Percentiles rank a stretch among this genome's conserved stretches.
These are phyloP conservation scores for Taurulus bubalis DNA, from an alignment of 2,113 vertebrate genomes.

Conservation along the genomic window DNA sequence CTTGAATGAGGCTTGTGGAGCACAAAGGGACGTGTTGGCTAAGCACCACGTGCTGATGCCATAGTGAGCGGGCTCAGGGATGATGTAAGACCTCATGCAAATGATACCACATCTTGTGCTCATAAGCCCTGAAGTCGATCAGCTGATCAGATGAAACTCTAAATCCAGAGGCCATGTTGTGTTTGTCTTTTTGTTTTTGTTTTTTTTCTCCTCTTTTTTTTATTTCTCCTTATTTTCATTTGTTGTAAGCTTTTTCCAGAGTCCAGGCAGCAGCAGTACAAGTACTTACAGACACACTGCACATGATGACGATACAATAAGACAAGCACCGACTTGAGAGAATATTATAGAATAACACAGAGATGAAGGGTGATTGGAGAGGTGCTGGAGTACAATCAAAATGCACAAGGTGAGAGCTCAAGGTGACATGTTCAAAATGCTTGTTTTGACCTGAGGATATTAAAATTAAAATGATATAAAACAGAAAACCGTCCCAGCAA, in stretches of 20 bases:
- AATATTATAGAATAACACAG: neutral
- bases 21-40: constrained; percentile 75
- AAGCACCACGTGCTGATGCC: constrained; percentile 76
- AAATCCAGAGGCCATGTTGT: constrained; percentile 11
- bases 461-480: neutral
- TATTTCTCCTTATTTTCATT: neutral
- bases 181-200: neutral
- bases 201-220: neutral
- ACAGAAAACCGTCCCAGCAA: neutral
- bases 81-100: constrained; percentile 78
- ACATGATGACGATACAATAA: neutral
- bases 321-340: neutral
- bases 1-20: constrained; percentile 67
- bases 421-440: neutral
- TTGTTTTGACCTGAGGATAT: neutral
- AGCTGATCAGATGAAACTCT: constrained; percentile 38
- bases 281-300: neutral
- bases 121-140: constrained; percentile 41
- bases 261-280: neutral
- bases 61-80: constrained; percentile 62
- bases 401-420: neutral
- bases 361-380: neutral
- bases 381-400: neutral
- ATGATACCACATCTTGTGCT: constrained; percentile 67
- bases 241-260: neutral